Evolutionary conservation across 2,113 vertebrate genomes (phyloP).

Genomic region (Anoplopoma fimbria): DNA sequence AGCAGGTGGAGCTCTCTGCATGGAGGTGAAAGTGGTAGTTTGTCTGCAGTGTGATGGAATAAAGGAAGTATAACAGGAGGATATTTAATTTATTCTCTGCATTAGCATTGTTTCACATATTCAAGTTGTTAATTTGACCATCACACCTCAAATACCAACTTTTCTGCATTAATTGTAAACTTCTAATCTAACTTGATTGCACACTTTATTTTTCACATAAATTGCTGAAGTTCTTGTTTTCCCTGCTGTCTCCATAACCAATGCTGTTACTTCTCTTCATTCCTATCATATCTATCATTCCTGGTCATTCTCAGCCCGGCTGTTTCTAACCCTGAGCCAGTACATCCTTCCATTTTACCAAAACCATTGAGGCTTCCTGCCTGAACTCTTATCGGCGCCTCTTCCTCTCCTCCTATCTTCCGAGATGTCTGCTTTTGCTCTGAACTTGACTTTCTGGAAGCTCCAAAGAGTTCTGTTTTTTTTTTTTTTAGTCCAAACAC

Average conservation of each 20-base stretch:
- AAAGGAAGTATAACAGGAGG: not conserved
- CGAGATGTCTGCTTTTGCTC: conserved; percentile 63
- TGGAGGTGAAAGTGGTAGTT: not conserved
- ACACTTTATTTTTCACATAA: not conserved
- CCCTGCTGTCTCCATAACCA: not conserved
- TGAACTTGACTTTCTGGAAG: conserved; percentile 31
- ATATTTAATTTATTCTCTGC: not conserved
- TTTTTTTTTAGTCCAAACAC: not conserved
- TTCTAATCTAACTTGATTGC: not conserved
- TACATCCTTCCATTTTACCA: conserved; percentile 37
- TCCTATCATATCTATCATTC: conserved; percentile 15
- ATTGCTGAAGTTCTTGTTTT: not conserved
- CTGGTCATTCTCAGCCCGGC: conserved; percentile 49
- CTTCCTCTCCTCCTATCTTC: conserved; percentile 59
- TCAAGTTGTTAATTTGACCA: not conserved
- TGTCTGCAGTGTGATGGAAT: not conserved
- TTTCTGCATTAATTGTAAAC: not conserved
- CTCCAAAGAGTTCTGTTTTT: not conserved
- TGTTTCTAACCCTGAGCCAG: conserved; percentile 23
- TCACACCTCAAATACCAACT: not conserved
- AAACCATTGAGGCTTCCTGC: conserved; percentile 48
- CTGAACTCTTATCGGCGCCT: conserved; percentile 50
- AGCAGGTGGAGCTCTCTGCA: conserved; percentile 52
- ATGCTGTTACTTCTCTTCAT: not conserved
- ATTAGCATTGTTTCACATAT: not conserved